Evolutionary conservation across 2,888 invertebrate species (phyloP), one percentile per base, ranked within the genome.

Genomic region (Entomobrya multifasciata): DNA sequence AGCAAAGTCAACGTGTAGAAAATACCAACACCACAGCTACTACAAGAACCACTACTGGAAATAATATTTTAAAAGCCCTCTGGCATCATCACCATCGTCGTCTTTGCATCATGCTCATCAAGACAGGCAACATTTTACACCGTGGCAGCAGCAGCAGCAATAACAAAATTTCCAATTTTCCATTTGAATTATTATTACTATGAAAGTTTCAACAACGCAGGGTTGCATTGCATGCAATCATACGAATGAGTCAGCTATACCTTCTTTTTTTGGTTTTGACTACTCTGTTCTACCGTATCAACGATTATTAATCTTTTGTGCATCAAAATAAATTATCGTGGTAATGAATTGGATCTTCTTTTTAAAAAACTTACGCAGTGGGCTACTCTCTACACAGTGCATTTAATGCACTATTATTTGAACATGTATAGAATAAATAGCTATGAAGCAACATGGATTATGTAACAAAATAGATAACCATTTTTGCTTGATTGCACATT

Each of bases 401-500:
- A n/a, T n/a, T n/a, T n/a, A n/a, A n/a, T n/a, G n/a, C n/a, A n/a
- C n/a, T n/a, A n/a, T n/a, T n/a, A n/a, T n/a, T n/a, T n/a, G n/a
- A n/a, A n/a, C n/a, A n/a, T n/a, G n/a, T n/a, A n/a, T n/a, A n/a
- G n/a, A n/a, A n/a, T n/a, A n/a, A n/a, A n/a, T n/a, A n/a, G n/a
- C n/a, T n/a, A n/a, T n/a, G n/a, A n/a, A n/a, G n/a, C n/a, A n/a
- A n/a, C n/a, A n/a, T n/a, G n/a, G n/a, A n/a, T n/a, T n/a, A n/a
- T n/a, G n/a, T n/a, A n/a, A n/a, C n/a, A n/a, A 72, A 72, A 81
- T 47, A 36, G 36, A 8, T 36, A 72, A 80, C 67, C 70, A 81
- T 74, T 62, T 82, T 82, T 82, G 82, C 60, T 82, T 82, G 82
- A 82, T 82, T 74, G 62, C 57, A 22, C 62, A 62, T 82, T 62